Evolutionary conservation across 2,113 vertebrate species (phyloP).

Genomic region (Pungitius pungitius): DNA sequence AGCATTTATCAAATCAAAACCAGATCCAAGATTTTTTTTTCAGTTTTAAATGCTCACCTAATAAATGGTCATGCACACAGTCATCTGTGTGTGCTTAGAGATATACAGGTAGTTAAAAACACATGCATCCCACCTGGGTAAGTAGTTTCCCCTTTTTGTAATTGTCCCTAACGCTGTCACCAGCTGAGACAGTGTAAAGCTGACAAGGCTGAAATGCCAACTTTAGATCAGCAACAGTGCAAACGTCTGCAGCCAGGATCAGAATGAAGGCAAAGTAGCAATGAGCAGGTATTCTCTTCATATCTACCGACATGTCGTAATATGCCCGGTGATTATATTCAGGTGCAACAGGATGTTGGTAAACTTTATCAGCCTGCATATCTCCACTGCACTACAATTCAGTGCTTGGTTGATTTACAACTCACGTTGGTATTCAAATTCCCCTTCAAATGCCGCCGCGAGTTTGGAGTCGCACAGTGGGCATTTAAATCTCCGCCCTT

Average conservation of each 20-base stretch:
- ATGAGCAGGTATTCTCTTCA: not conserved
- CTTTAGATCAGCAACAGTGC: not conserved
- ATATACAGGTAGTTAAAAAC: no score
- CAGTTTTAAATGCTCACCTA: slow-evolving; percentile 12
- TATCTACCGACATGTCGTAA: not conserved
- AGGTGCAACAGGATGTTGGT: slow-evolving; percentile 10
- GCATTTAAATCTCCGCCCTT: slow-evolving; percentile 32
- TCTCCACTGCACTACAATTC: slow-evolving; percentile 18
- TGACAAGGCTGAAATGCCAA: not conserved
- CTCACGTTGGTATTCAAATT: slow-evolving; percentile 27
- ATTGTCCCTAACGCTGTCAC: not conserved
- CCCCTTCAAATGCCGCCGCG: slow-evolving; percentile 38
- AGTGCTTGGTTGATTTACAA: slow-evolving; percentile 36
- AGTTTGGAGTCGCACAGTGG: slow-evolving; percentile 35
- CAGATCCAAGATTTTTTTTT: slow-evolving; percentile 15
- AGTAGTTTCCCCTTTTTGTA: slow-evolving; percentile 3
- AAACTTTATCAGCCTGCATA: slow-evolving; percentile 33
- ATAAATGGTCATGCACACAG: slow-evolving; percentile 9
- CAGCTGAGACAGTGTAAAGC: slow-evolving; percentile 6
- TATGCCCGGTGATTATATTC: slow-evolving; percentile 6
- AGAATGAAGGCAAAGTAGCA: slow-evolving; percentile 11
- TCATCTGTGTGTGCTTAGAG: no score
- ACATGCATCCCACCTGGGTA: slow-evolving; percentile 9
- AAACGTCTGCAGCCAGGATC: slow-evolving; percentile 2
- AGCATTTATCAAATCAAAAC: slow-evolving; percentile 36